phyloP scores from a whole-genome alignment of 2,888 invertebrate genomes.

The Catocala sponsa region DNA sequence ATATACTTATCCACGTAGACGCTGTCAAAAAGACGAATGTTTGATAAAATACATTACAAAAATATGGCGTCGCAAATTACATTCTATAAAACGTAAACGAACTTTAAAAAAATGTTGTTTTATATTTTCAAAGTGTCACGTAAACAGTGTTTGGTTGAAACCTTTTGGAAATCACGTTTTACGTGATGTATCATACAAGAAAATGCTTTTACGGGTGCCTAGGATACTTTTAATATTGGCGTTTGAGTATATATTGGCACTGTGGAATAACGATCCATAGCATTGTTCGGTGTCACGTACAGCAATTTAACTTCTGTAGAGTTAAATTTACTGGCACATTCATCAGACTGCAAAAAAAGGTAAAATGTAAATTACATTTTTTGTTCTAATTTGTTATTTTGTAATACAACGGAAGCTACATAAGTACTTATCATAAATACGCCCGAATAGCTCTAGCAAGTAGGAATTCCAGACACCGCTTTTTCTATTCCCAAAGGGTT shows the following conservation, averaged over 20 bases:
- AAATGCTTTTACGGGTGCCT: constrained; percentile 40
- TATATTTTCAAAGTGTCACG: constrained; percentile 25
- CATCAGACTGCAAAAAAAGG: background rate
- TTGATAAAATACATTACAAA: constrained; percentile 1
- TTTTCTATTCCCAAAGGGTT: no score
- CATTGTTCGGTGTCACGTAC: constrained; percentile 1
- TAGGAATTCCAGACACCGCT: no score
- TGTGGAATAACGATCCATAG: background rate
- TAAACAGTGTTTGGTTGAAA: constrained; percentile 19
- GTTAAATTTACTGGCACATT: background rate
- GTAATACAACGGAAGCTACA: no score
- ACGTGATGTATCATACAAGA: constrained; percentile 35
- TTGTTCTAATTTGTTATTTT: no score
- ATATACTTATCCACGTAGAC: no score
- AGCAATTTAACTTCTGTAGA: background rate
- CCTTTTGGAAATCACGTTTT: constrained; percentile 20
- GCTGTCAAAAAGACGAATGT: background rate
- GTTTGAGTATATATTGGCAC: constrained; percentile 5
- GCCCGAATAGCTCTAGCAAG: no score
- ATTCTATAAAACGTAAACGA: constrained; percentile 15
- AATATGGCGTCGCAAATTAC: constrained; percentile 6
- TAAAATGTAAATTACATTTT: no score
- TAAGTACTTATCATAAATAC: no score
- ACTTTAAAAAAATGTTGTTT: constrained; percentile 21
- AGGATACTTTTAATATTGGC: constrained; percentile 18